Percentiles rank a stretch among this genome's conserved stretches.
These are phyloP conservation scores for Pelobates cultripes DNA, from an alignment of 2,797 vertebrate genomes.

Conservation along the genomic window DNA sequence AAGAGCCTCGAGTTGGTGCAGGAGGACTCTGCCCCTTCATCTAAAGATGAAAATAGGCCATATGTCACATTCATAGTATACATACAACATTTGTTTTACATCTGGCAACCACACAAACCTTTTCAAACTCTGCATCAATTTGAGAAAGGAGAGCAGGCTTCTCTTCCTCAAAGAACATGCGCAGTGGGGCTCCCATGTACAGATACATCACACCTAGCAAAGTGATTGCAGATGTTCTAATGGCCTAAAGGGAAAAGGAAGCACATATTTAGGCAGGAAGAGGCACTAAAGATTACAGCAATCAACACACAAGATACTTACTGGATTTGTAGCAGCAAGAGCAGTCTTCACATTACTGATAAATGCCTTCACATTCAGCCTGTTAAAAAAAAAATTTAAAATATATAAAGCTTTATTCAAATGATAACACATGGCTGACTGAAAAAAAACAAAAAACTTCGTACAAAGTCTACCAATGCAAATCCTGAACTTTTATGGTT, in stretches of 20 bases:
- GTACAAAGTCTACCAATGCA: too few species aligned
- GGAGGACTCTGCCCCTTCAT: slow-evolving; percentile 92
- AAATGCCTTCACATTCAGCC: slow-evolving; percentile 95
- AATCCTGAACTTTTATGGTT: too few species aligned
- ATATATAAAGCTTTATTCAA: too few species aligned
- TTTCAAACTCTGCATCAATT: slow-evolving; percentile 95
- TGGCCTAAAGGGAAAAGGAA: slow-evolving; percentile 73
- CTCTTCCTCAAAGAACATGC: slow-evolving; percentile 98
- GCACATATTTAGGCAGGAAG: background rate
- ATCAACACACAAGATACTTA: slow-evolving; percentile 65
- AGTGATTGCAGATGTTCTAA: slow-evolving; percentile 90
- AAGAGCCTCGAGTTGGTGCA: slow-evolving; percentile 75
- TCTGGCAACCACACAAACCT: slow-evolving; percentile 73
- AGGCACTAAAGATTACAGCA: background rate
- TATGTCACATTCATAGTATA: background rate
- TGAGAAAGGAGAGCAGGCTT: slow-evolving; percentile 93
- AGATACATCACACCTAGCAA: slow-evolving; percentile 94
- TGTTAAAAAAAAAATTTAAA: slow-evolving; percentile 56
- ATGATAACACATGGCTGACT: too few species aligned
- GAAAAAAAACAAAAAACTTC: too few species aligned
- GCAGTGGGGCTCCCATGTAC: slow-evolving; percentile 91
- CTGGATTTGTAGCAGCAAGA: slow-evolving; percentile 94
- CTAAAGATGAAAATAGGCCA: slow-evolving; percentile 63
- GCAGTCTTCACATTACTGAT: slow-evolving; percentile 97
- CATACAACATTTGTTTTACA: background rate